Conservation (phyloP, 2,113 vertebrate species). For the Pseudorectes ferrugineus region DNA sequence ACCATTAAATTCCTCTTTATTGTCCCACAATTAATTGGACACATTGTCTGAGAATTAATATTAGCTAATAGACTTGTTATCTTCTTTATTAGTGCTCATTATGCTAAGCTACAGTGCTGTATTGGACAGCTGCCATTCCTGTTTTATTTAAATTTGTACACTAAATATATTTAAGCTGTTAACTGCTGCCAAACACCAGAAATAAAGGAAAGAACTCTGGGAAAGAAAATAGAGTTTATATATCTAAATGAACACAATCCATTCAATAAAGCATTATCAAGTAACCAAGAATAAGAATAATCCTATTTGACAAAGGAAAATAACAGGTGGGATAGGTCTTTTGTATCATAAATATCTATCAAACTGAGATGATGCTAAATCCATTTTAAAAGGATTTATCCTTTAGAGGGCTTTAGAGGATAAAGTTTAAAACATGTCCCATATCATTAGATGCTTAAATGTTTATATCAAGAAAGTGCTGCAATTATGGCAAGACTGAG, state of each 20-base stretch:
- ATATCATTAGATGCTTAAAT: not conserved
- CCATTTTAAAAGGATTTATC: not conserved
- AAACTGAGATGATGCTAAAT: not conserved
- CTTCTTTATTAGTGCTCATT: conserved; percentile 9
- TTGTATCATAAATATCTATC: not conserved
- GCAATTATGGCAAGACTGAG: not conserved
- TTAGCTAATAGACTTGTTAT: conserved; percentile 37
- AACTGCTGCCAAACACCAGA: not conserved
- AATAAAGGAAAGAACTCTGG: not conserved
- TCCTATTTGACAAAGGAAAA: not conserved
- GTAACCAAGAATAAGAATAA: not conserved
- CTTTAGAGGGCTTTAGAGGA: not conserved
- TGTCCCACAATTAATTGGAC: not conserved
- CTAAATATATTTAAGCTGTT: not conserved
- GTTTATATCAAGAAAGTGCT: not conserved
- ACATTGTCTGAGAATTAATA: not conserved
- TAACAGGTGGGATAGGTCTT: not conserved
- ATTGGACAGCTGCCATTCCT: conserved; percentile 23
- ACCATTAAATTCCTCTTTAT: not conserved
- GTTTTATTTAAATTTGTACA: not conserved
- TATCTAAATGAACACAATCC: not conserved
- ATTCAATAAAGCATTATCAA: not conserved
- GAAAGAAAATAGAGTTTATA: not conserved
- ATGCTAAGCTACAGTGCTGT: not conserved
- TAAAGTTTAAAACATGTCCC: not conserved